Percentiles rank a stretch among this genome's conserved stretches.
These are phyloP conservation scores for Lydus trimaculatus DNA, from an alignment of 2,888 invertebrate genomes.

Conservation along the genomic window DNA sequence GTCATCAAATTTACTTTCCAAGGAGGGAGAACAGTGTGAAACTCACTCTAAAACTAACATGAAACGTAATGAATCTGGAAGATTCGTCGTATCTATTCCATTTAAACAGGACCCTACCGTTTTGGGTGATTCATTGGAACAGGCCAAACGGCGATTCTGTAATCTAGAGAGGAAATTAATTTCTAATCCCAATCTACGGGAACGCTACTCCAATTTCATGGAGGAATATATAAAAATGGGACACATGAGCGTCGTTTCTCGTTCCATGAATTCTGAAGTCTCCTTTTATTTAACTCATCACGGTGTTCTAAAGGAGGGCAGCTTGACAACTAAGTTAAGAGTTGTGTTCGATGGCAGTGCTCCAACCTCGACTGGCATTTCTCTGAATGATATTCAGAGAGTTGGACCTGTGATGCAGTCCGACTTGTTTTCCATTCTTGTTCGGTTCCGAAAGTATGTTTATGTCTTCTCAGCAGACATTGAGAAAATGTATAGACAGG, in stretches of 20 bases:
- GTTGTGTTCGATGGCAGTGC: conserved; percentile 23
- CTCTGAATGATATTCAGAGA: conserved; percentile 29
- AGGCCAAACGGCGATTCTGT: conserved; percentile 4
- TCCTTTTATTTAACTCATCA: conserved; percentile 27
- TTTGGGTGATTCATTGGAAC: no score
- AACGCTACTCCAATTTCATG: background rate
- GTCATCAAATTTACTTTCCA: no score
- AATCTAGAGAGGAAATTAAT: background rate
- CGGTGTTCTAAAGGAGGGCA: conserved; percentile 24
- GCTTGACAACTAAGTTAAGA: conserved; percentile 25
- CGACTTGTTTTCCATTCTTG: conserved; percentile 27
- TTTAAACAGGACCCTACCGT: no score
- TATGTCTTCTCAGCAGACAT: conserved; percentile 31
- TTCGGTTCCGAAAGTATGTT: conserved; percentile 26
- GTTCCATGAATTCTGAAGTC: background rate
- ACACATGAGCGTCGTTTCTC: background rate
- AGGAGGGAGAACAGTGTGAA: background rate
- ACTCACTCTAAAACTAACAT: conserved; percentile 13
- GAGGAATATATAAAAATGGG: background rate
- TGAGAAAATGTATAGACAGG: conserved; percentile 37
- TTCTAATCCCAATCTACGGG: background rate
- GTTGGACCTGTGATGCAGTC: conserved; percentile 24
- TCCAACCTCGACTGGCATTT: conserved; percentile 7
- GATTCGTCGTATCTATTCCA: no score
- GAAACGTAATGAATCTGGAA: no score